These are phyloP conservation scores for Sympetrum striolatum DNA, from an alignment of 2,888 invertebrate genomes.

Conservation along the genomic window DNA sequence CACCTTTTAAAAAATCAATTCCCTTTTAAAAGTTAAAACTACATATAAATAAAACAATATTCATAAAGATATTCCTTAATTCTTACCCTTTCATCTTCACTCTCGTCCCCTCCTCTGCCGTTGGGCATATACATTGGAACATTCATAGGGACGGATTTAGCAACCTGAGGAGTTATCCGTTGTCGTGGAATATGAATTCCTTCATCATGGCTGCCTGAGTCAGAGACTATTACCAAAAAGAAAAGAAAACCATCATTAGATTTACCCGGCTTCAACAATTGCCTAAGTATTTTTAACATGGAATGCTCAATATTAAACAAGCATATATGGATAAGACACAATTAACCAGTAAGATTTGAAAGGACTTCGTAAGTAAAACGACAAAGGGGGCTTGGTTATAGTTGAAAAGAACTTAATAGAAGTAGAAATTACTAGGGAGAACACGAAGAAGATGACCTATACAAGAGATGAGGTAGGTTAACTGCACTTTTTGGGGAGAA, in stretches of 20 bases:
- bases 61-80: background rate
- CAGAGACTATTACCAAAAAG: constrained; percentile 52
- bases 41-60: background rate
- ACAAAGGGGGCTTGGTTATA: background rate
- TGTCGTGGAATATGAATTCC: constrained; percentile 65
- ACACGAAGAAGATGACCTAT: too few relatives aligned
- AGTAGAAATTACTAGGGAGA: too few relatives aligned
- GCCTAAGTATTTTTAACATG: constrained; percentile 44
- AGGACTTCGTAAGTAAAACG: background rate
- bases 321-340: background rate
- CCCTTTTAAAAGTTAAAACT: background rate
- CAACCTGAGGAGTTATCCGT: constrained; percentile 63
- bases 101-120: constrained; percentile 57
- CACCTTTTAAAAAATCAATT: background rate
- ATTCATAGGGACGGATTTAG: constrained; percentile 80
- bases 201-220: constrained; percentile 67
- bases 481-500: too few relatives aligned
- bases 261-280: background rate
- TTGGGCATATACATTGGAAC: constrained; percentile 66
- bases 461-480: too few relatives aligned
- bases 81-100: constrained; percentile 66
- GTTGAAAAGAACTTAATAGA: background rate
- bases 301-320: background rate
- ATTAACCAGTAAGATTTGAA: background rate
- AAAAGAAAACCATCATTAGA: background rate